These are phyloP conservation scores for Poliocrania exsul DNA, from an alignment of 2,797 vertebrate species.

Conservation along the genomic window DNA sequence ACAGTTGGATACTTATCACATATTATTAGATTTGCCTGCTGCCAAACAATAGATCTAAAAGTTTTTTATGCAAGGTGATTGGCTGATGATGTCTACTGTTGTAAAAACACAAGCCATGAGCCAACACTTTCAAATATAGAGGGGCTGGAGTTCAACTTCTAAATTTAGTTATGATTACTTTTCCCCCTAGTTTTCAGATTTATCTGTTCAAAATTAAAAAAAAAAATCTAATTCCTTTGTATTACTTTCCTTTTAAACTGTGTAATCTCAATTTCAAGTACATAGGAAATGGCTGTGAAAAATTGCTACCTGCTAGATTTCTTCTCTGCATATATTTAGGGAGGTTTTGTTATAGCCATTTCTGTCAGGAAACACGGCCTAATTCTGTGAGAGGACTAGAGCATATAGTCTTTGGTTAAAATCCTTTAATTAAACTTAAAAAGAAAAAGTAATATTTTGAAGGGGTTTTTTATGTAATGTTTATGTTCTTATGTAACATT, in stretches of 20 bases:
- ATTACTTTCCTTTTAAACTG: neutral
- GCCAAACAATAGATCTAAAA: neutral
- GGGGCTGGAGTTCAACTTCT: accelerated
- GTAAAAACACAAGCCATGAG: neutral
- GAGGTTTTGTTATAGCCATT: accelerated
- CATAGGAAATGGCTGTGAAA: accelerated
- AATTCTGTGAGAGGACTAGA: neutral
- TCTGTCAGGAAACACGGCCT: neutral
- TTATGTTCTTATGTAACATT: neutral
- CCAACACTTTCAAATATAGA: accelerated
- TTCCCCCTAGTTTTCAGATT: neutral
- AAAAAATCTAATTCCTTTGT: neutral
- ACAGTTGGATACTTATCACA: neutral
- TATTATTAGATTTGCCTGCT: neutral
- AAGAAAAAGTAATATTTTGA: neutral
- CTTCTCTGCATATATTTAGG: accelerated
- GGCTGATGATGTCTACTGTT: neutral
- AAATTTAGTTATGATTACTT: neutral
- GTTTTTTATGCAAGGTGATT: neutral
- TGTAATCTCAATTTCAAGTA: neutral
- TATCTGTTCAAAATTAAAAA: neutral
- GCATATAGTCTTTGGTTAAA: neutral
- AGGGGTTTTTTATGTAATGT: no score
- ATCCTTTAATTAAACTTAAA: neutral
- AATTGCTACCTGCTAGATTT: neutral